Base-by-base conservation (phyloP, 1,140 invertebrate species). In the Drosophila nannoptera region DNA sequence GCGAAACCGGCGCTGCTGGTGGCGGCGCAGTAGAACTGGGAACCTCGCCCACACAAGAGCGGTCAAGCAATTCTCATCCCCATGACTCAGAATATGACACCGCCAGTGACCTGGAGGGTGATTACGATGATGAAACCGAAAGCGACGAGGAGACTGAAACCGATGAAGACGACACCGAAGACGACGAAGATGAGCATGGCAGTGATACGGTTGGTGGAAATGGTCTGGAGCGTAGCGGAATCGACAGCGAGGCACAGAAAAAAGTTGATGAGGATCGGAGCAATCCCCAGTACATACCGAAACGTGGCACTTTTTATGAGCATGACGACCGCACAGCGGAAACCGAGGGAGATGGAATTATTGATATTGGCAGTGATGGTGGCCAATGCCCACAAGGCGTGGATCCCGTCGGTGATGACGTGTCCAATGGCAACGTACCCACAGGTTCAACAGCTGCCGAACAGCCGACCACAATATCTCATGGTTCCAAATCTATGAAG, bases 281-380 rank as follows among this genome's bases (percentile, higher is more conserved):
- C 80, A 98, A 99, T 91, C 97, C 97, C 5, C 97, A 98, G 75
- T 99, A 98, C 89, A 98, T 99, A 83, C 98, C 98, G 0, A 97
- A 98, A 90, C 93, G 94, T 69, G 98, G 98, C 12, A 96, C 96
- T 4, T 99, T 99, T 90, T 99, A 98, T 86, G 97, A 99, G 80
- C 97, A 99, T 88, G 97, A 99, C 90, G 96, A 97, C 87, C 90
- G 96, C 73, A 96, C 94, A n/a, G 92, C 93, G 14, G 94, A 94
- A 16, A 68, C 92, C 9, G 94, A 81, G 12, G 94, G 71, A 5
- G 72, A 69, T 1, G 63, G 50, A 2, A 9, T 16, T 14, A 14
- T 45, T 2, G 73, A 77, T 14, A 50, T 60, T 5, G 87, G 59
- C 31, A 77, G 31, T 53, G 56, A 70, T 9, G 59, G 66, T 11